Evolutionary conservation across 2,888 invertebrate genomes (phyloP), one percentile per base, ranked within the genome.

Genomic region (Andrena dorsata): DNA sequence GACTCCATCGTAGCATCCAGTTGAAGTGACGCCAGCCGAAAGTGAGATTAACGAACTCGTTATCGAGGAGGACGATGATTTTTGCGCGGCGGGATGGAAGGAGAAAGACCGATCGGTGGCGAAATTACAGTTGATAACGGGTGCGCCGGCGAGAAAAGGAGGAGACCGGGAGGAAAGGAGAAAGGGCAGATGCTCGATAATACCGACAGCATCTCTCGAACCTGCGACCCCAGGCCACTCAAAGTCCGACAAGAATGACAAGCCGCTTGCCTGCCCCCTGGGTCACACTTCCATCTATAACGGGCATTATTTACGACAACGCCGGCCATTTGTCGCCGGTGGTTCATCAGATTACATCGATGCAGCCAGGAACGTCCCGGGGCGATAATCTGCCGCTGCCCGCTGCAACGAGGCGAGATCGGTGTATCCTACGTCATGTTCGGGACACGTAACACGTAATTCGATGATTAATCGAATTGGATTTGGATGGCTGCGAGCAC

Each of bases 151-250:
- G 66, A 82, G 69, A 63, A 65, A 23, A 70, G 56, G 58, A 58
- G 68, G 53, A 66, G 23, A 6, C 30, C 3, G 30, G 53, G 35
- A 64, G 68, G 61, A 56, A 61, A 61, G 28, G 64, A 64, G 74
- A 66, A 83, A 80, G 68, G 16, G 49, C 64, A 81, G 75, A 88
- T 70, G 61, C 23, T 58, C 61, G 85, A 90, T 90, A 88, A 86
- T 85, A 72, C 76, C 32, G 80, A 78, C 80, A 80, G 86, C 89
- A 91, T 91, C 91, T 88, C 88, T 89, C 79, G 82, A 89, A 88
- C 84, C 87, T 84, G 84, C 89, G 92, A 93, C 92, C 93, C 89
- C 92, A 80, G 1, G 88, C 82, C 86, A 91, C 87, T 92, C 93
- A 92, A 93, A 93, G 93, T 93, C 93, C 92, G 91, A 83, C 86